Base-by-base conservation (phyloP, 2,888 invertebrate species). In the Perizoma affinitatum region DNA sequence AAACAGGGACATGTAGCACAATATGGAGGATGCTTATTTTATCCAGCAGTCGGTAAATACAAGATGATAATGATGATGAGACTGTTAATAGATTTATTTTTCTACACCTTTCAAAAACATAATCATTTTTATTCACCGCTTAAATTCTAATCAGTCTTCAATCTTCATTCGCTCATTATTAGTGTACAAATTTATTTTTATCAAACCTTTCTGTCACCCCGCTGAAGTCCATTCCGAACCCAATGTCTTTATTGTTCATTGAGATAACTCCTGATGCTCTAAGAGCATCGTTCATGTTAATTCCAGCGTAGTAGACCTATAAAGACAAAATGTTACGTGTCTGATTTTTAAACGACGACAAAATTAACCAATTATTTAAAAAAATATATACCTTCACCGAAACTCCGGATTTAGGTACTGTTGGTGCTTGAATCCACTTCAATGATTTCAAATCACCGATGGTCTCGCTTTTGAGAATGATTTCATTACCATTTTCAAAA, bases 221-320 rank as follows among this genome's bases (percentile, higher is more conserved):
- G 70, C 87, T 87, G 61, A 83, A 87, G 48, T 87, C 87, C 80
- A 86, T 83, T 48, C 87, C 86, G 55, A 71, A 85, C 4, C 59
- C 51, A 48, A 42, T 54, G 40, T 6, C 11, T 6, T 54, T 47
- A 33, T 54, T 22, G 10, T 64, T 58, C 5, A 42, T 55, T 34
- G 68, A 50, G 44, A 70, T 62, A 11, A 63, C 64, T 35, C 80
- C 84, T 7, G 66, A 65, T 7, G 80, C 80, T 65, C 66, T 73
- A 40, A 75, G 70, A 0, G 73, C 68, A 41, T 87, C 86, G 5
- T 59, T 47, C 3, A 63, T 51, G 33, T 77, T 78, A 2, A 78
- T 61, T 7, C 75, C 79, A 7, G 74, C 78, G 48, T 73, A 81
- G 33, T 79, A 72, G 3, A 82, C 77, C 83, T 83, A 38, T 38